Conservation (phyloP, 2,113 vertebrate genomes). For the Sylvilagus bachmani region DNA sequence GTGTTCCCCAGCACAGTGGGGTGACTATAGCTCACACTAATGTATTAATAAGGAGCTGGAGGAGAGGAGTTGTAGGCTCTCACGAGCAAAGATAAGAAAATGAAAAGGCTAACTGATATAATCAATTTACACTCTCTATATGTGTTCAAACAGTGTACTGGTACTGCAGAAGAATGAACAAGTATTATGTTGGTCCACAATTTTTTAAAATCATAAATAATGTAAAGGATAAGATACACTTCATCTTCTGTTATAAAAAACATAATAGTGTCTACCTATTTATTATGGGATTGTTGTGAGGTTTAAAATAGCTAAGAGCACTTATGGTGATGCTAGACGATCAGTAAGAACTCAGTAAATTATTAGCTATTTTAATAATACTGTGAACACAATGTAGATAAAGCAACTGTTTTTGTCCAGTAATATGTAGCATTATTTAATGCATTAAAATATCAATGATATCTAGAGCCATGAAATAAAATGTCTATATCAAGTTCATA, state of each 20-base stretch:
- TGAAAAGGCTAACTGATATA: too few species aligned
- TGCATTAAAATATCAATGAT: not conserved
- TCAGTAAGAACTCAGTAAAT: not conserved
- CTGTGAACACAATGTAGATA: not conserved
- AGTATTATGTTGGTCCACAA: too few species aligned
- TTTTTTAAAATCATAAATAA: too few species aligned
- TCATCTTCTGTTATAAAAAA: not conserved
- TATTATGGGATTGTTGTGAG: not conserved
- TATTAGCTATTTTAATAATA: not conserved
- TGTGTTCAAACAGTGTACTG: too few species aligned
- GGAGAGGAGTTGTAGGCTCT: too few species aligned
- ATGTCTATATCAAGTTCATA: not conserved
- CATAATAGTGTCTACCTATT: not conserved
- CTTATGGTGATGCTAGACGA: not conserved
- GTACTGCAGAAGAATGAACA: too few species aligned
- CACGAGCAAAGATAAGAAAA: too few species aligned
- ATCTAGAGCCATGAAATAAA: slow-evolving; percentile 37
- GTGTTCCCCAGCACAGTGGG: too few species aligned
- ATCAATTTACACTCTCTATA: too few species aligned
- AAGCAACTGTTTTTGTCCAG: not conserved
- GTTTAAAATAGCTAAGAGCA: not conserved
- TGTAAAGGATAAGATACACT: not conserved
- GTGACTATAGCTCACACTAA: too few species aligned
- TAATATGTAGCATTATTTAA: not conserved
- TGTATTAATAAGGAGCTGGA: too few species aligned